Percentiles rank a stretch among this genome's conserved stretches.
Conservation (phyloP, 2,888 invertebrate genomes). For the Brachynemurus nebulosus region DNA sequence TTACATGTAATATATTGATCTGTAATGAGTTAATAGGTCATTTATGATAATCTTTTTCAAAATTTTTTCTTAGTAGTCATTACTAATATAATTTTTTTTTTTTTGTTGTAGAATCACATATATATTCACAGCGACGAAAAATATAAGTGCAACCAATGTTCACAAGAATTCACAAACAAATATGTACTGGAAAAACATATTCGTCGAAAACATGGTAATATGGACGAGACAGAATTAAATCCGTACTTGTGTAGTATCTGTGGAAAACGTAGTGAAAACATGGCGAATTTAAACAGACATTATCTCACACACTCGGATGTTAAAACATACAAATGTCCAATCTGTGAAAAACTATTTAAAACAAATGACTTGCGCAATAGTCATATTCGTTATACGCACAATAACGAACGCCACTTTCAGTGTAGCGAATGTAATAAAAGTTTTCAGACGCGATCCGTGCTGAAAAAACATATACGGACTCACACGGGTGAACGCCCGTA, state of each 20-base stretch:
- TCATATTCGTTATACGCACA: neutral
- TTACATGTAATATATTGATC: too few relatives aligned
- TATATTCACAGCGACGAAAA: neutral
- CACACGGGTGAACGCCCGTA: neutral
- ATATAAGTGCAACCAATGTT: neutral
- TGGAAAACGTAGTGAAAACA: neutral
- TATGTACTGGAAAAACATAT: neutral
- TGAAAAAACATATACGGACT: neutral
- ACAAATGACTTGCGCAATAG: neutral
- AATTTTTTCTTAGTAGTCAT: too few relatives aligned
- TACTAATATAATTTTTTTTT: too few relatives aligned
- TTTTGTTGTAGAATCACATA: neutral
- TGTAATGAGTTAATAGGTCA: too few relatives aligned
- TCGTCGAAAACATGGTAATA: neutral
- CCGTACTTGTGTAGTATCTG: constrained; percentile 3
- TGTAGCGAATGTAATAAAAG: neutral
- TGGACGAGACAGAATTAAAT: neutral
- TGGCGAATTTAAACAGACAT: constrained; percentile 1
- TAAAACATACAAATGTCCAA: neutral
- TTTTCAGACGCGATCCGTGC: neutral
- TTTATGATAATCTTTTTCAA: too few relatives aligned
- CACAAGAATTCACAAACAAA: neutral
- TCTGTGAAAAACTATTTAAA: neutral
- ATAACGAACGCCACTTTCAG: neutral
- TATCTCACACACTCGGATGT: neutral